Evolutionary conservation across 2,113 vertebrate genomes (phyloP).

Genomic region (Cyphomyrus plagiostoma): DNA sequence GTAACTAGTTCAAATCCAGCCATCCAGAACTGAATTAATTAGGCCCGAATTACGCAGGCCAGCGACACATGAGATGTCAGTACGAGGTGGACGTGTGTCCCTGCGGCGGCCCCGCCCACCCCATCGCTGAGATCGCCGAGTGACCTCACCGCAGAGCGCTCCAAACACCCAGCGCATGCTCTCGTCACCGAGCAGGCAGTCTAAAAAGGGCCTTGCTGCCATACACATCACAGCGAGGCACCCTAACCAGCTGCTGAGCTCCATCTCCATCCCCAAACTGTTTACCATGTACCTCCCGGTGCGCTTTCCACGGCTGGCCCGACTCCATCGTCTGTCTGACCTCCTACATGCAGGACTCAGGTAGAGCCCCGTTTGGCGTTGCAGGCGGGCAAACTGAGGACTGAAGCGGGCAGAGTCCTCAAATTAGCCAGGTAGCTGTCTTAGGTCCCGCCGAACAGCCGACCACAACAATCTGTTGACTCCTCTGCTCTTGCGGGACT

Average conservation of each 20-base stretch:
- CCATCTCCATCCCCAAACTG: not conserved
- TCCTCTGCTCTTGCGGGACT: conserved; percentile 16
- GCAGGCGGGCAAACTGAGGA: not conserved
- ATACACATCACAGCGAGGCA: not conserved
- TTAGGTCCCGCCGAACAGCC: conserved; percentile 41
- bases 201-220: not conserved
- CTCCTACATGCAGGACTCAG: not conserved
- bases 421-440: not conserved
- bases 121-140: not conserved
- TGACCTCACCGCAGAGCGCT: not conserved
- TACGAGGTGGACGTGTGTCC: conserved; percentile 10
- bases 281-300: not conserved
- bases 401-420: not conserved
- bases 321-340: not conserved
- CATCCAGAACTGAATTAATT: conserved; percentile 16
- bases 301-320: not conserved
- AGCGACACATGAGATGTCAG: not conserved
- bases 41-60: not conserved
- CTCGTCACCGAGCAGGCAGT: not conserved
- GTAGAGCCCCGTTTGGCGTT: not conserved
- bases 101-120: not conserved
- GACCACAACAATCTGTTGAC: conserved; percentile 51
- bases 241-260: not conserved
- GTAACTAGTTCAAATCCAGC: not conserved
- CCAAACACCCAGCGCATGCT: not conserved